Percentiles rank a stretch among this genome's conserved stretches.
Evolutionary conservation across 2,797 vertebrate species (phyloP).

Genomic region (Monodelphis domestica): DNA sequence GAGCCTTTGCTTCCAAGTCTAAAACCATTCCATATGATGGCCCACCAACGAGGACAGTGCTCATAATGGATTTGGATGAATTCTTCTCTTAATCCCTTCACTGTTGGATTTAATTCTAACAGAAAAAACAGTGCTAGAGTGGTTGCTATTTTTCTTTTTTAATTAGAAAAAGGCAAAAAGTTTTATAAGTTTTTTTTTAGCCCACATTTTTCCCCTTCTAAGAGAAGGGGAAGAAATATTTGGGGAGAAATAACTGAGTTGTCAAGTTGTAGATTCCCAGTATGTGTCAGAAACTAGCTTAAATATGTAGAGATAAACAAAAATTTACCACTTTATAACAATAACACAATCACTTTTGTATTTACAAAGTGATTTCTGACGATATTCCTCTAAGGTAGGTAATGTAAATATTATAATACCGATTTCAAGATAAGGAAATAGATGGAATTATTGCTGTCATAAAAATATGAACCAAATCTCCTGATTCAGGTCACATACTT

Average conservation of each 20-base stretch:
- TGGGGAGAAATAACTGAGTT: not conserved
- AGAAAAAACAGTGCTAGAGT: not conserved
- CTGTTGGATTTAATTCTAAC: not conserved
- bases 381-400: not conserved
- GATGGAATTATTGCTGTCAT: not conserved
- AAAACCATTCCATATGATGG: constrained; percentile 78
- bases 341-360: not conserved
- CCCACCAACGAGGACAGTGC: constrained; percentile 79
- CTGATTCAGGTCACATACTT: not conserved
- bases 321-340: not conserved
- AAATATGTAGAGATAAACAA: not conserved
- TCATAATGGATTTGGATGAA: constrained; percentile 62
- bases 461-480: not conserved
- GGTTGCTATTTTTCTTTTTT: constrained; percentile 38
- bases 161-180: constrained; percentile 43
- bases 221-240: not conserved
- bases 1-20: constrained; percentile 80
- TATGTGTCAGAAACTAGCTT: not conserved
- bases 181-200: constrained; percentile 26
- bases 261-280: not conserved
- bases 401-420: not conserved
- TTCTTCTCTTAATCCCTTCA: constrained; percentile 67
- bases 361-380: not conserved
- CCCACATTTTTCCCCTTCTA: not conserved
- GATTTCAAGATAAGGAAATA: not conserved